Conservation (phyloP, 2,113 vertebrate genomes). For the Macquaria australasica region DNA sequence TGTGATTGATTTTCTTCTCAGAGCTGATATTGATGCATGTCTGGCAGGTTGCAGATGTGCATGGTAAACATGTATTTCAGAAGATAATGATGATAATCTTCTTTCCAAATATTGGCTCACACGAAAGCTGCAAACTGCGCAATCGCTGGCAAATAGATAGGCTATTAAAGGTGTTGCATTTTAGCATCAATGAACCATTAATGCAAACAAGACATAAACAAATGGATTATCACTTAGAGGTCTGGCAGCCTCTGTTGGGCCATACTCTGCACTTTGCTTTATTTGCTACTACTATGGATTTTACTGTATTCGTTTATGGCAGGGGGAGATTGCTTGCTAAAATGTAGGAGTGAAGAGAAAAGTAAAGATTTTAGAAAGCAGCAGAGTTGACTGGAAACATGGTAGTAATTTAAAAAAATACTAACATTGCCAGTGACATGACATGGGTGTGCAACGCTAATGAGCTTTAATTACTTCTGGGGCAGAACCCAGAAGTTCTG, state of each 20-base stretch:
- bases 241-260: not conserved
- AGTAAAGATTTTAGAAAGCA: not conserved
- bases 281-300: not conserved
- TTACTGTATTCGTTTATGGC: not conserved
- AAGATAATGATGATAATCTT: constrained; percentile 15
- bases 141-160: not conserved
- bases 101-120: not conserved
- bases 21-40: not conserved
- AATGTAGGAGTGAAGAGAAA: not conserved
- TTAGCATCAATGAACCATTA: constrained; percentile 35
- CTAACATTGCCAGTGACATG: not conserved
- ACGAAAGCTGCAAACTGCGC: not conserved
- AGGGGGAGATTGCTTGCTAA: not conserved
- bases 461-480: too few relatives aligned
- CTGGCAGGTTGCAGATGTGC: constrained; percentile 27
- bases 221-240: not conserved
- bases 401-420: not conserved
- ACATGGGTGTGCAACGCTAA: not conserved
- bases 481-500: too few relatives aligned
- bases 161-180: constrained; percentile 6
- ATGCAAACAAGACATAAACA: constrained; percentile 7
- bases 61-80: not conserved
- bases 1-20: constrained; percentile 17
- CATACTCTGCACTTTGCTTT: not conserved
- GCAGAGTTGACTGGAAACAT: not conserved